Conservation (phyloP, 2,113 vertebrate species). For the Hylia prasina region DNA sequence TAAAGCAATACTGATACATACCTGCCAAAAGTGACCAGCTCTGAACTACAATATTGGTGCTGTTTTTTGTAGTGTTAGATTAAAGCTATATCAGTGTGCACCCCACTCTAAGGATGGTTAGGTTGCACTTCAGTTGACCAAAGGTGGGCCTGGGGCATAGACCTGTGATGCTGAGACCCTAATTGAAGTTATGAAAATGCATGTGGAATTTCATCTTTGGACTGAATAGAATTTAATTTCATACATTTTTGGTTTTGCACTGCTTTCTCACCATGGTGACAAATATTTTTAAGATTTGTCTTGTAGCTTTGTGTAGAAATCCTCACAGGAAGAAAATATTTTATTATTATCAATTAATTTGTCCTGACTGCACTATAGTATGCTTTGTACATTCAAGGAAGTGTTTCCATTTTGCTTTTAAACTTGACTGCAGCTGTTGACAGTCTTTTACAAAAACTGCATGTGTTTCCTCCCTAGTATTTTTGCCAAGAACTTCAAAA, state of each 20-base stretch:
- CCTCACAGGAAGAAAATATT: background rate
- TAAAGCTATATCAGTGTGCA: background rate
- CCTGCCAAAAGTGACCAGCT: background rate
- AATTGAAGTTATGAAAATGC: background rate
- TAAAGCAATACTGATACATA: background rate
- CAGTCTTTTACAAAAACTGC: background rate
- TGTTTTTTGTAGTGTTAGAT: background rate
- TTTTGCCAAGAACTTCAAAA: background rate
- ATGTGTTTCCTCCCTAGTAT: background rate
- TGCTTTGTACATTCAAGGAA: background rate
- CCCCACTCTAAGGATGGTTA: background rate
- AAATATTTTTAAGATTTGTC: background rate
- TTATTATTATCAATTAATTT: background rate
- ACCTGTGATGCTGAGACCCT: background rate
- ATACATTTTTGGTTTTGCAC: background rate
- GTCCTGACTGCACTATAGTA: background rate
- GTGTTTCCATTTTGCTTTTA: background rate
- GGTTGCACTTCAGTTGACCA: background rate
- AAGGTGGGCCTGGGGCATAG: background rate
- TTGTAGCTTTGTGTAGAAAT: background rate
- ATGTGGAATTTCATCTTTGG: background rate
- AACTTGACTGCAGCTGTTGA: background rate
- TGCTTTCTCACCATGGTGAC: background rate
- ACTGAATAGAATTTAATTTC: background rate
- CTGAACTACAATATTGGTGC: background rate